These are phyloP conservation scores for Bimastos eiseni DNA, from an alignment of 2,888 invertebrate species.

Conservation along the genomic window DNA sequence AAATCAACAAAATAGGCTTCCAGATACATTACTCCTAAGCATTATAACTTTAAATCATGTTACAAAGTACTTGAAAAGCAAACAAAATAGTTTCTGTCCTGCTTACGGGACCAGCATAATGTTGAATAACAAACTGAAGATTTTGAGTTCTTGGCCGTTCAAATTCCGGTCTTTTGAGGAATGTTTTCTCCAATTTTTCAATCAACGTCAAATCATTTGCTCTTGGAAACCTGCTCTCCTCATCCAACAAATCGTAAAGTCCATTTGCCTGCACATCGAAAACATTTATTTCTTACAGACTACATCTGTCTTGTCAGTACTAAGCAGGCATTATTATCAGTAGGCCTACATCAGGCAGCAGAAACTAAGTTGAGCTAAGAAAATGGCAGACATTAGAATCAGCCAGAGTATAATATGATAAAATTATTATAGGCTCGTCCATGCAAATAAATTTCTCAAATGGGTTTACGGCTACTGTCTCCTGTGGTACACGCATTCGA, in stretches of 20 bases:
- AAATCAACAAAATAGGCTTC: not conserved
- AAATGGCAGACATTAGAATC: not conserved
- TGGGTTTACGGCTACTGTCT: not conserved
- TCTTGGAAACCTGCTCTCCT: constrained; percentile 57
- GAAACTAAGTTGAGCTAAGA: not conserved
- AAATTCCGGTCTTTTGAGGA: constrained; percentile 36
- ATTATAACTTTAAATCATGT: not conserved
- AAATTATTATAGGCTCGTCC: no score
- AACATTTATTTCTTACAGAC: not conserved
- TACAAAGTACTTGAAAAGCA: not conserved
- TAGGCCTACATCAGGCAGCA: not conserved
- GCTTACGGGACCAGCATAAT: constrained; percentile 46
- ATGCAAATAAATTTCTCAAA: not conserved
- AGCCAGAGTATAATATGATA: not conserved
- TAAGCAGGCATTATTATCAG: no score
- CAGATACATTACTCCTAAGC: not conserved
- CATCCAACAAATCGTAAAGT: constrained; percentile 56
- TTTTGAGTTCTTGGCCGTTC: constrained; percentile 40
- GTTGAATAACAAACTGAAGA: constrained; percentile 42
- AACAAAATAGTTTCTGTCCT: not conserved
- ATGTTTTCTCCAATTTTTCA: constrained; percentile 49
- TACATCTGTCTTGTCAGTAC: not conserved
- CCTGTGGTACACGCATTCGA: not conserved
- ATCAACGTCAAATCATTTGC: constrained; percentile 56
- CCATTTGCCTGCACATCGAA: constrained; percentile 51